Evolutionary conservation across 37 sponge, comb jelly and placozoan genomes (phyloP).

Genomic region (Ianthella basta): DNA sequence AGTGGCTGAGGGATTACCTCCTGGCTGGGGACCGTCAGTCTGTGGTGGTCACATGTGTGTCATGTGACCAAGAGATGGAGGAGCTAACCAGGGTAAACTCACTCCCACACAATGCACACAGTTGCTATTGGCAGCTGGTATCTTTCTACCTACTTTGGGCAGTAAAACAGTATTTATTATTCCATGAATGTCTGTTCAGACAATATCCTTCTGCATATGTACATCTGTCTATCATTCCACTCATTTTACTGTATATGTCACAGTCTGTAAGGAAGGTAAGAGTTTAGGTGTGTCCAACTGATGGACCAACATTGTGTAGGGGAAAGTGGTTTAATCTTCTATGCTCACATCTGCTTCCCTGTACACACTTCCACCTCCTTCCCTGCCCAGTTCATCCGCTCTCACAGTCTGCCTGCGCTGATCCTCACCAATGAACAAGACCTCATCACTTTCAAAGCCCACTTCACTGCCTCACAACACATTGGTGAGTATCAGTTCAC

Average conservation of each 20-base stretch:
- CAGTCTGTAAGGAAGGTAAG: too few relatives aligned
- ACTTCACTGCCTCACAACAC: neutral
- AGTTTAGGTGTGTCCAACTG: too few relatives aligned
- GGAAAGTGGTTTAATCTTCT: too few relatives aligned
- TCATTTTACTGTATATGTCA: too few relatives aligned
- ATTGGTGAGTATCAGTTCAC: neutral
- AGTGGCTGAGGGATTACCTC: too few relatives aligned
- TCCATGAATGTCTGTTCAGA: too few relatives aligned
- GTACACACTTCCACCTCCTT: too few relatives aligned
- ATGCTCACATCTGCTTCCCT: too few relatives aligned
- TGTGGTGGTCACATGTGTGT: conserved; percentile 12
- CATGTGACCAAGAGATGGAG: conserved; percentile 7
- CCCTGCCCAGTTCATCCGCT: neutral
- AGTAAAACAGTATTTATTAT: too few relatives aligned
- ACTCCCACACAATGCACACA: neutral
- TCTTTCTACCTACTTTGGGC: neutral
- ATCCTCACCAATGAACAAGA: neutral
- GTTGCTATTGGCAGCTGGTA: neutral
- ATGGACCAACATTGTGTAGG: too few relatives aligned
- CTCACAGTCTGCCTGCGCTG: neutral
- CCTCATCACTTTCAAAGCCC: neutral
- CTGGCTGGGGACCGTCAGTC: neutral
- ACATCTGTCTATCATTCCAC: too few relatives aligned
- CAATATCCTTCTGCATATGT: too few relatives aligned
- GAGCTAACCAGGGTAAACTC: neutral